Evolutionary conservation across 2,888 invertebrate genomes (phyloP), one percentile per base, ranked within the genome.

Genomic region (Eustalomyia histrio): DNA sequence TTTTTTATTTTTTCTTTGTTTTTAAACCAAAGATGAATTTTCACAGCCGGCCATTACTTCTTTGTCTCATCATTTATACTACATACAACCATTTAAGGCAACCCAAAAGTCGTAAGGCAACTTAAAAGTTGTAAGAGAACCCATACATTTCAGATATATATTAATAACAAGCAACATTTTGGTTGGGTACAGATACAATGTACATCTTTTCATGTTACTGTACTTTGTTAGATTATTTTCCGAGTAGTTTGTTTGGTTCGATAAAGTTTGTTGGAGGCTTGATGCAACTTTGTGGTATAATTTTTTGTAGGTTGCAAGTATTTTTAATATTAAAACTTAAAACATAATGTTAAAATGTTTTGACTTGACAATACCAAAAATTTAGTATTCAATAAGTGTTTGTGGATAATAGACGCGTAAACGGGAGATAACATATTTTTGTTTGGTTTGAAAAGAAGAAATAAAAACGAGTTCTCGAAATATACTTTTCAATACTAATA

Each of bases 301-400:
- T 12, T 39, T 1, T 39, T 39, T 39, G 39, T 39, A 12, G 39
- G 39, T 47, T 47, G 43, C 6, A 14, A 2, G 43, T 47, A 47
- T 47, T 12, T 39, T 14, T 14, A 29, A 6, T 29, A 29, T 6
- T 29, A 29, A 29, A 29, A 29, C 29, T 29, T 29, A 5, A 47
- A 78, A 80, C 75, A 65, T 69, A 35, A 80, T 79, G 82, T 76
- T 73, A 60, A 81, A 80, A 76, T 63, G 73, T 78, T 67, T 75
- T 72, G 57, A 43, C 39, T 64, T 68, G 43, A 16, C 65, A 8
- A 21, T 57, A 65, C 33, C 29, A 55, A 63, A 71, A 76, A 69
- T 75, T 79, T 75, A 79, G 75, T 75, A 60, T 75, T 69, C 69
- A 75, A 73, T 79, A 50, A 72, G 61, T 29, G 50, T 68, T 79